Conservation (phyloP, 2,888 invertebrate species). For the Lasioglossum villosulum region DNA sequence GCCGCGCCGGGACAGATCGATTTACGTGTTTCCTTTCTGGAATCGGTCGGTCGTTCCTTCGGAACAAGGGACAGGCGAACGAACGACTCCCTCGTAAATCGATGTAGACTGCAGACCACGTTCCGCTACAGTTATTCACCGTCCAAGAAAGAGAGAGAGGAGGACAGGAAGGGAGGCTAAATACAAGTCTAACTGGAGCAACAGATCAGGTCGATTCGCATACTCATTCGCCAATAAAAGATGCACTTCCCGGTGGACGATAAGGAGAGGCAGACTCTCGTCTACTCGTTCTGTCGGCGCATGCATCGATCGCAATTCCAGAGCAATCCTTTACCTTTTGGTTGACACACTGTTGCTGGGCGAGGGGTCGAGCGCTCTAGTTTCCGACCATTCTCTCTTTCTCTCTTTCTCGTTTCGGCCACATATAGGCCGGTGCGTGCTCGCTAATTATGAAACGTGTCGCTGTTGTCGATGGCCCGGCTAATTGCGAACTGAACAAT, state of each 20-base stretch:
- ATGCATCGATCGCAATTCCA: slow-evolving; percentile 51
- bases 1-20: slow-evolving; percentile 52
- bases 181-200: slow-evolving; percentile 6
- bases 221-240: slow-evolving; percentile 8
- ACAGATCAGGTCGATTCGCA: neutral
- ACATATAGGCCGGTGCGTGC: slow-evolving; percentile 36
- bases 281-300: slow-evolving; percentile 36
- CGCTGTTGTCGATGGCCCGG: neutral
- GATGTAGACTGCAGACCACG: slow-evolving; percentile 44
- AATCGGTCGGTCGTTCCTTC: slow-evolving; percentile 33
- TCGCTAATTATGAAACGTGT: slow-evolving; percentile 31
- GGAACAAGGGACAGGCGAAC: slow-evolving; percentile 24
- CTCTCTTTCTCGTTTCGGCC: neutral
- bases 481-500: neutral
- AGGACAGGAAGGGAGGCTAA: neutral
- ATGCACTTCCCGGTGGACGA: slow-evolving; percentile 30
- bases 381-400: slow-evolving; percentile 29
- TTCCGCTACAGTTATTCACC: slow-evolving; percentile 26
- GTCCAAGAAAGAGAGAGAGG: neutral
- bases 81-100: slow-evolving; percentile 34
- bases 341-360: slow-evolving; percentile 22
- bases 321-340: slow-evolving; percentile 47
- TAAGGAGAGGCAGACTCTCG: neutral
- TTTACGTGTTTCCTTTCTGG: slow-evolving; percentile 55
- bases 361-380: slow-evolving; percentile 27